Evolutionary conservation across 23 tunicate species (phyloP).

Genomic region (Ascidia mentula): DNA sequence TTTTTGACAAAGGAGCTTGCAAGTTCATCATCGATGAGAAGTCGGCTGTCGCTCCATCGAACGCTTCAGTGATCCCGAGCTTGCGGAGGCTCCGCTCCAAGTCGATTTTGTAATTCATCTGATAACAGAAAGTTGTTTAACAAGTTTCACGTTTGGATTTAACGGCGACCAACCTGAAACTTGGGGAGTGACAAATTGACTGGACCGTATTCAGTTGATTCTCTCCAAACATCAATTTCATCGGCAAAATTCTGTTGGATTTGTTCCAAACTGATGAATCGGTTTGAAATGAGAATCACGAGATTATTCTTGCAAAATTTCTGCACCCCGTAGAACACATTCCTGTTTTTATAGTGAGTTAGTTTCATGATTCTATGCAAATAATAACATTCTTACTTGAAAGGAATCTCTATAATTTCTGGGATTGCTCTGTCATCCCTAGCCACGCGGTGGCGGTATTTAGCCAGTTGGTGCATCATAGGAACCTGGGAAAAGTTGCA

Average conservation of each 20-base stretch:
- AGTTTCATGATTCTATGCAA: background rate
- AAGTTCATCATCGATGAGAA: background rate
- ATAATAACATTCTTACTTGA: background rate
- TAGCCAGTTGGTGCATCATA: background rate
- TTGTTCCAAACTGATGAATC: background rate
- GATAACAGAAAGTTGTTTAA: background rate
- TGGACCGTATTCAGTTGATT: background rate
- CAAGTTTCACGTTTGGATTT: background rate
- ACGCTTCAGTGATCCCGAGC: background rate
- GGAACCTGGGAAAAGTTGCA: background rate
- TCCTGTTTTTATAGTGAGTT: too few relatives aligned
- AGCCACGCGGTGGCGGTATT: background rate
- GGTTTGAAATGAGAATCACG: background rate
- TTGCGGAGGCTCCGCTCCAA: background rate
- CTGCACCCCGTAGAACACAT: too few relatives aligned
- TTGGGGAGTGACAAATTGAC: background rate
- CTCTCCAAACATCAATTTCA: background rate
- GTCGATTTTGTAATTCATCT: constrained; percentile 2
- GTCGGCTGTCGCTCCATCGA: background rate
- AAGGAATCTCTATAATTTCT: background rate
- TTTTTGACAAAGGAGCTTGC: background rate
- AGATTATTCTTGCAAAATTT: background rate
- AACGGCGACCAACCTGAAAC: background rate
- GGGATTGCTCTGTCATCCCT: background rate
- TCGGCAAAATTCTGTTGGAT: background rate